Conservation (phyloP, 2,888 invertebrate species). For the Drosophila pseudotakahashii region DNA sequence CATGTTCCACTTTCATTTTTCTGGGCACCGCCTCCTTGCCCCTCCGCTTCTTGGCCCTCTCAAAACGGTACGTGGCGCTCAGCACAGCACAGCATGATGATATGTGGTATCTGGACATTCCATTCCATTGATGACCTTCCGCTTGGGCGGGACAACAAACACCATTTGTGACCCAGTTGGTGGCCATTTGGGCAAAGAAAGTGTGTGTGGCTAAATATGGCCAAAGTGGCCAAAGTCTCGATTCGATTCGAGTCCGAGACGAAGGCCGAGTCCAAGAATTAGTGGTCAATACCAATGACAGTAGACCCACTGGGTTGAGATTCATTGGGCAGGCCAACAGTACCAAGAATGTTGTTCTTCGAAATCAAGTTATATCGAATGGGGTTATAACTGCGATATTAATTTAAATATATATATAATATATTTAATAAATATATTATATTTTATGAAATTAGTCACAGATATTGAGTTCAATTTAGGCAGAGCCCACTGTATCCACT, state of each 20-base stretch:
- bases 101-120: conserved; percentile 8
- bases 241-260: too few species aligned
- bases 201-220: conserved; percentile 28
- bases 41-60: conserved; percentile 3
- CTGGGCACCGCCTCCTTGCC: conserved; percentile 4
- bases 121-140: conserved; percentile 46
- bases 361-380: too few species aligned
- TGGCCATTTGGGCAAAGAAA: conserved; percentile 34
- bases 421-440: too few species aligned
- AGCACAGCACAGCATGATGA: background rate
- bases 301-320: background rate
- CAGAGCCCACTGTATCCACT: background rate
- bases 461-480: background rate
- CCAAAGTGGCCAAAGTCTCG: conserved; percentile 12
- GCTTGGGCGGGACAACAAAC: conserved; percentile 9
- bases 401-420: too few species aligned
- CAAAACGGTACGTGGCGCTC: background rate
- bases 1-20: conserved; percentile 47
- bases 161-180: conserved; percentile 38
- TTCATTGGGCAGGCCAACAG: background rate
- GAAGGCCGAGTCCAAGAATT: too few species aligned
- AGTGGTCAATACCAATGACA: too few species aligned
- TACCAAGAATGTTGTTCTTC: too few species aligned
- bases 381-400: too few species aligned
- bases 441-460: too few species aligned